Percentiles rank a stretch among this genome's conserved stretches.
Conservation (phyloP, 2,797 vertebrate species). For the Cyclura pinguis region DNA sequence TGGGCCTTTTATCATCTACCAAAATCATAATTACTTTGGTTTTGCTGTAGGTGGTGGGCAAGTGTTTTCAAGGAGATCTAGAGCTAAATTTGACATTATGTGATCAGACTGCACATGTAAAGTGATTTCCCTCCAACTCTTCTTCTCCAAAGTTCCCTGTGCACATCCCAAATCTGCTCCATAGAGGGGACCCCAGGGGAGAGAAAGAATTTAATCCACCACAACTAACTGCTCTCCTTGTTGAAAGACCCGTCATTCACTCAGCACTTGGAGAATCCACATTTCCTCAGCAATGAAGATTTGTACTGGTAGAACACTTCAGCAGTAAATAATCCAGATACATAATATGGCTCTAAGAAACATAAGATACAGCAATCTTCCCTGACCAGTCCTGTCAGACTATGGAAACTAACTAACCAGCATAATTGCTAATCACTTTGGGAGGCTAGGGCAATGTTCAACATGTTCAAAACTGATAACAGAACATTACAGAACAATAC, state of each 20-base stretch:
- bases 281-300: neutral
- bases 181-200: neutral
- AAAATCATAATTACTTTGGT: neutral
- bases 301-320: constrained; percentile 5
- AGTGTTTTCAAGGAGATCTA: constrained; percentile 11
- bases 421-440: constrained; percentile 39
- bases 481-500: constrained; percentile 4
- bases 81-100: neutral
- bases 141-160: neutral
- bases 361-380: neutral
- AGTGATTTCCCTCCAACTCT: neutral
- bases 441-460: constrained; percentile 16
- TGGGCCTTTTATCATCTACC: neutral
- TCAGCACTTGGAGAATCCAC: neutral
- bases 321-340: constrained; percentile 10
- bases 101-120: neutral
- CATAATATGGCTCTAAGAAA: neutral
- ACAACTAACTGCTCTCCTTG: neutral
- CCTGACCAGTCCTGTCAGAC: neutral
- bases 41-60: neutral
- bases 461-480: neutral
- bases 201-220: neutral
- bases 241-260: neutral
- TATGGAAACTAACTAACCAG: constrained; percentile 22
- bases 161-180: neutral